phyloP scores from a whole-genome alignment of 2,797 vertebrate genomes.

The Anguilla marmorata region DNA sequence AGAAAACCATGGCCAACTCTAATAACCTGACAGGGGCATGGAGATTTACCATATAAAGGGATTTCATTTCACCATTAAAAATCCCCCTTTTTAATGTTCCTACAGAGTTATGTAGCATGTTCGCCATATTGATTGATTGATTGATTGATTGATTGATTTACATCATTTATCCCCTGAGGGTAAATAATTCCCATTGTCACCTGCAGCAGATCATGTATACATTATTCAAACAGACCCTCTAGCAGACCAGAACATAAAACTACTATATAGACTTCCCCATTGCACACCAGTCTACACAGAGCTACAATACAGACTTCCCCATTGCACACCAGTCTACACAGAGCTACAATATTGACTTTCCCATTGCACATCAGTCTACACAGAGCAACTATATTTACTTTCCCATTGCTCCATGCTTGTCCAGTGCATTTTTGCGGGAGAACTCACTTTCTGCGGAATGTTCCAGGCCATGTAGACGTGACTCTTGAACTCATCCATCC shows the following conservation, averaged over 20 bases:
- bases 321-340: neutral
- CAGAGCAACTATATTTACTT: neutral
- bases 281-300: neutral
- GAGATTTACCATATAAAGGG: neutral
- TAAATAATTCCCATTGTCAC: neutral
- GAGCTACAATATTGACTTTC: neutral
- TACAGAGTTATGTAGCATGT: neutral
- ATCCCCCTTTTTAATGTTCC: neutral
- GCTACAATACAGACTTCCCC: neutral
- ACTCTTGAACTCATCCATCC: conserved; percentile 96
- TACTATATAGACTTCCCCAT: neutral
- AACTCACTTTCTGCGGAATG: conserved; percentile 86
- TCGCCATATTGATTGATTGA: neutral
- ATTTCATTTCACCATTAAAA: neutral
- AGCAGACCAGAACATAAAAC: neutral
- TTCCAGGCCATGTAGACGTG: conserved; percentile 99
- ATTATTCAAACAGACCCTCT: neutral
- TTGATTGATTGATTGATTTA: neutral
- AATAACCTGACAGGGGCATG: neutral
- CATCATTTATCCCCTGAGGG: neutral
- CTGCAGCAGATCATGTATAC: neutral
- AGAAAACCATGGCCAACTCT: neutral
- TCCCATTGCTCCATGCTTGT: neutral
- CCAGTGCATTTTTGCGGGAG: neutral
- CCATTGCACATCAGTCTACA: neutral